These are phyloP conservation scores for Pseudomyrmex concolor DNA, from an alignment of 1,140 invertebrate species.

Conservation along the genomic window DNA sequence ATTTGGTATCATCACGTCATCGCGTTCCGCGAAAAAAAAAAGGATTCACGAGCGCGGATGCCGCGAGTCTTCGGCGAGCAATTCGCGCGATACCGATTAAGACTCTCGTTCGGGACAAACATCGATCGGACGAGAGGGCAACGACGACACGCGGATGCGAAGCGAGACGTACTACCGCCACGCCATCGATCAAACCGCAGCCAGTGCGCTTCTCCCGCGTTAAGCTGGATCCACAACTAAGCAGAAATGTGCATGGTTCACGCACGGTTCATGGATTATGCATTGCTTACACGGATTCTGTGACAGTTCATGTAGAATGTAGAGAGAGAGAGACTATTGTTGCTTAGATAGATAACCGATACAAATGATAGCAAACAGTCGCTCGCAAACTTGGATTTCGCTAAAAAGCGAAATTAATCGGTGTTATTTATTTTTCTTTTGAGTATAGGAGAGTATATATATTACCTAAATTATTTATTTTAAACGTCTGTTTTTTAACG, in stretches of 20 bases:
- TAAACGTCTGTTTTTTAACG: too few relatives aligned
- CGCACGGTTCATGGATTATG: conserved; percentile 52
- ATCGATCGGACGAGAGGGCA: conserved; percentile 18
- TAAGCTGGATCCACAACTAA: conserved; percentile 38
- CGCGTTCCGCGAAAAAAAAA: neutral
- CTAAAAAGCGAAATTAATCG: too few relatives aligned
- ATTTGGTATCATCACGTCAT: conserved; percentile 17
- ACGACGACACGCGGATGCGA: conserved; percentile 10
- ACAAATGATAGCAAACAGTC: conserved; percentile 3
- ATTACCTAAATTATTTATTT: too few relatives aligned
- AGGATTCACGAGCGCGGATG: neutral
- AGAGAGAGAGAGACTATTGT: conserved; percentile 20
- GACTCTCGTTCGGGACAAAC: conserved; percentile 29
- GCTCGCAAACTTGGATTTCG: neutral
- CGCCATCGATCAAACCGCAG: conserved; percentile 53
- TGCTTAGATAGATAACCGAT: neutral
- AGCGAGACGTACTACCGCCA: conserved; percentile 22
- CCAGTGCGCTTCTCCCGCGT: conserved; percentile 8
- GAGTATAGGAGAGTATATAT: too few relatives aligned
- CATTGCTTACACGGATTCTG: conserved; percentile 20
- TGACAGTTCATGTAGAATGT: conserved; percentile 35
- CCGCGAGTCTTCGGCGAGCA: neutral
- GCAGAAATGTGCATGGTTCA: conserved; percentile 37
- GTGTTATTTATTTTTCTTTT: too few relatives aligned
- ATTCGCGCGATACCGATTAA: conserved; percentile 19